These are phyloP conservation scores for Mus musculus DNA, from an alignment of 2,113 vertebrate species.

Conservation along the genomic window DNA sequence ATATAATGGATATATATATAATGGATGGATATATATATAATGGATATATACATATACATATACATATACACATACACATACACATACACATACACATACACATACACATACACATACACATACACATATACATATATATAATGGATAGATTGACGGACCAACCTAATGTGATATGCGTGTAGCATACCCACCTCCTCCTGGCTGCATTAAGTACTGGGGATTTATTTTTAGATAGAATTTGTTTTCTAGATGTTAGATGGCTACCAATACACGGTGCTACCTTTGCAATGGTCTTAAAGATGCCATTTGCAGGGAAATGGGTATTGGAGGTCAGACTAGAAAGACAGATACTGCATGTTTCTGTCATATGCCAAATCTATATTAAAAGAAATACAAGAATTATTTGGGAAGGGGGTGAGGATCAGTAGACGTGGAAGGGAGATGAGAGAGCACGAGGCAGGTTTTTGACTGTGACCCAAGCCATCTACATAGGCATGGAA, in stretches of 20 bases:
- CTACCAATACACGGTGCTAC: neutral
- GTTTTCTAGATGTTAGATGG: neutral
- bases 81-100: too few relatives aligned
- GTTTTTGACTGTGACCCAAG: neutral
- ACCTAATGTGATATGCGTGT: neutral
- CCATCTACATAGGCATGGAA: neutral
- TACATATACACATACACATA: too few relatives aligned
- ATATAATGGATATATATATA: too few relatives aligned
- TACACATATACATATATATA: too few relatives aligned
- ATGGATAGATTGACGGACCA: too few relatives aligned
- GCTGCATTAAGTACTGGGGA: neutral
- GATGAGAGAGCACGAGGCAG: too few relatives aligned
- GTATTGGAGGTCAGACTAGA: neutral
- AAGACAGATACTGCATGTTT: neutral
- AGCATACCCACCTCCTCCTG: neutral
- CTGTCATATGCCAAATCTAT: neutral
- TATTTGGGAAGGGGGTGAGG: neutral
- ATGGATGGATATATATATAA: too few relatives aligned
- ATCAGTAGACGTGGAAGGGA: neutral
- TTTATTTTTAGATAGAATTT: constrained; percentile 48
- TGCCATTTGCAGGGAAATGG: neutral
- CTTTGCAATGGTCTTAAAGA: neutral
- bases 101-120: too few relatives aligned
- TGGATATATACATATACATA: too few relatives aligned
- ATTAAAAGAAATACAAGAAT: neutral